phyloP scores from a whole-genome alignment of 92 coral and sea anemone genomes.

The Galaxea fascicularis region DNA sequence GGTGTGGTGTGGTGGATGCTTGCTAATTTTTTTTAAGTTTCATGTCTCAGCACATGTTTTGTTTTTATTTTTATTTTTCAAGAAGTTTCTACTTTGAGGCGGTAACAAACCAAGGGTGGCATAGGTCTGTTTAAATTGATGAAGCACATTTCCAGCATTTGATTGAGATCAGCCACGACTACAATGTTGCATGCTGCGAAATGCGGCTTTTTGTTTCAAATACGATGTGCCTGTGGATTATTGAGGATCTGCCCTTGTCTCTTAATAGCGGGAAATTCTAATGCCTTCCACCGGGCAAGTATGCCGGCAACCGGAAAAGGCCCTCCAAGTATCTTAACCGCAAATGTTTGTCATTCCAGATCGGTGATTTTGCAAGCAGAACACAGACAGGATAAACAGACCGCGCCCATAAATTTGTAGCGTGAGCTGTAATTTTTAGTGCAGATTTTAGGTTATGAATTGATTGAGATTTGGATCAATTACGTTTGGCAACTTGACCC shows the following conservation, averaged over 20 bases:
- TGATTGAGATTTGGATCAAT: conserved; percentile 27
- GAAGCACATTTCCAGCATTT: neutral
- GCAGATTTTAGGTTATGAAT: conserved; percentile 20
- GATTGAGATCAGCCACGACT: neutral
- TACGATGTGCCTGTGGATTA: neutral
- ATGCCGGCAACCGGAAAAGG: conserved; percentile 35
- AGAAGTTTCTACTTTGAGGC: neutral
- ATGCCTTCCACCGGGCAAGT: conserved; percentile 12
- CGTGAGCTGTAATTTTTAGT: conserved; percentile 21
- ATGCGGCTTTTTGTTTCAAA: neutral
- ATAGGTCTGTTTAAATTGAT: neutral
- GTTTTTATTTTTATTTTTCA: neutral
- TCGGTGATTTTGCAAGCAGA: conserved; percentile 26
- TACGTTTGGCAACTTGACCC: conserved; percentile 28
- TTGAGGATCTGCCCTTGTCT: neutral
- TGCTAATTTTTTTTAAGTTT: neutral
- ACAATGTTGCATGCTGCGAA: neutral
- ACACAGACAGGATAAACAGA: conserved; percentile 46
- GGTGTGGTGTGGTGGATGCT: neutral
- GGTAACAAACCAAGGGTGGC: neutral
- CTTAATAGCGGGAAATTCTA: neutral
- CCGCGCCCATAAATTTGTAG: conserved; percentile 15
- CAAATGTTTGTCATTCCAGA: conserved; percentile 36
- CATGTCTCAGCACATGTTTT: neutral
- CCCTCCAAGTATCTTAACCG: conserved; percentile 43